Percentiles rank a stretch among this genome's conserved stretches.
These are phyloP conservation scores for Melanotaenia boesemani DNA, from an alignment of 2,797 vertebrate species.

Conservation along the genomic window DNA sequence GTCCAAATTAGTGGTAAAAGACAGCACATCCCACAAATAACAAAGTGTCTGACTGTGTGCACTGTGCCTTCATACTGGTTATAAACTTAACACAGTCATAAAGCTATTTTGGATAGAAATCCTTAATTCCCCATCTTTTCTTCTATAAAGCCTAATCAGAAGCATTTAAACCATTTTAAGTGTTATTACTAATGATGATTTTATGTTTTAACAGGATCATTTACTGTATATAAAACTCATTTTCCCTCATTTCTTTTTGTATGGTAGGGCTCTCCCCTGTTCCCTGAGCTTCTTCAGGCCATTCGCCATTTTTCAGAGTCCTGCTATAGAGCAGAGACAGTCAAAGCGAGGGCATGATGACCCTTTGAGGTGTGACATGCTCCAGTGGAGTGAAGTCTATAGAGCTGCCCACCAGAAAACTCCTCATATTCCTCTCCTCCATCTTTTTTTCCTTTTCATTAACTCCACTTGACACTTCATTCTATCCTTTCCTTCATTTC, in stretches of 20 bases:
- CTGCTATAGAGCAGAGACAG: slow-evolving; percentile 37
- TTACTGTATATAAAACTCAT: background rate
- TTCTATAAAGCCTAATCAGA: slow-evolving; percentile 2
- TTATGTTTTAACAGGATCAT: slow-evolving; percentile 1
- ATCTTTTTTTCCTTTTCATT: slow-evolving; percentile 44
- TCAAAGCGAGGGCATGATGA: slow-evolving; percentile 51
- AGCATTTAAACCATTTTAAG: background rate
- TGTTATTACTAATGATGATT: background rate
- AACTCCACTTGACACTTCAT: slow-evolving; percentile 36
- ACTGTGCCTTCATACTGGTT: slow-evolving; percentile 32
- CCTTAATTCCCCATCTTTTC: background rate
- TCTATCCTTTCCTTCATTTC: slow-evolving; percentile 20
- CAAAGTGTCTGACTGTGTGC: slow-evolving; percentile 50
- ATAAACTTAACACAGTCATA: slow-evolving; percentile 10
- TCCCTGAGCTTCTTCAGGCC: slow-evolving; percentile 12
- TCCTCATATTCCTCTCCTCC: slow-evolving; percentile 29
- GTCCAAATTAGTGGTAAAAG: slow-evolving; percentile 63
- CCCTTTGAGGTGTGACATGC: slow-evolving; percentile 59
- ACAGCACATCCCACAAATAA: slow-evolving; percentile 51
- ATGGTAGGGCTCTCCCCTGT: background rate
- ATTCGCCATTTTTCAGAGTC: slow-evolving; percentile 23
- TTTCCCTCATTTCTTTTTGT: background rate
- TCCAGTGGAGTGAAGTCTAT: slow-evolving; percentile 58
- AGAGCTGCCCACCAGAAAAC: slow-evolving; percentile 46
- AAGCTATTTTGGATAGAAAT: slow-evolving; percentile 16